Evolutionary conservation across 2,888 invertebrate genomes (phyloP).

Genomic region (Dolomedes plantarius): DNA sequence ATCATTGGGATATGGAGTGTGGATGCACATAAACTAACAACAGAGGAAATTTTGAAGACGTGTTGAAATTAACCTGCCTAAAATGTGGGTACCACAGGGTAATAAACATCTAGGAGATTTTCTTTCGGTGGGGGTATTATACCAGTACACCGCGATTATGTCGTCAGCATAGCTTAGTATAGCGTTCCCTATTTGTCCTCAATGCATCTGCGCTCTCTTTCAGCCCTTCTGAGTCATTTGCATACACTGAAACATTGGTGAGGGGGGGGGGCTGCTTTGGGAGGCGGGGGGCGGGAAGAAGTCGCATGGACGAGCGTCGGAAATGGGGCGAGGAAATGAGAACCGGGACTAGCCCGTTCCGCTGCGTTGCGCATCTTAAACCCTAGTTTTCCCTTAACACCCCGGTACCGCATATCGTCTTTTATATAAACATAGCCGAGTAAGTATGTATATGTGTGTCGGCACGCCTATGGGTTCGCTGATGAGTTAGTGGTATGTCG

Average conservation of each 20-base stretch:
- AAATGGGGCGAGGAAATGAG: conserved; percentile 70
- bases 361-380: conserved; percentile 63
- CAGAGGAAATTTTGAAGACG: not conserved
- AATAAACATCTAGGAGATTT: conserved; percentile 58
- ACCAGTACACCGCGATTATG: conserved; percentile 50
- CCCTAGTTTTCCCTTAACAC: conserved; percentile 64
- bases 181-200: conserved; percentile 53
- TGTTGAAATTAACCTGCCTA: conserved; percentile 26
- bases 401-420: conserved; percentile 35
- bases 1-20: not conserved
- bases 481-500: conserved; percentile 54
- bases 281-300: conserved; percentile 9
- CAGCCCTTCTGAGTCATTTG: conserved; percentile 56
- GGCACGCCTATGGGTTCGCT: conserved; percentile 43
- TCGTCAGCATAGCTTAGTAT: conserved; percentile 46
- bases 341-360: conserved; percentile 58
- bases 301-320: conserved; percentile 37
- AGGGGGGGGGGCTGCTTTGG: not conserved
- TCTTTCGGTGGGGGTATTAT: conserved; percentile 48
- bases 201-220: conserved; percentile 29
- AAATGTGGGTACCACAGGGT: not conserved
- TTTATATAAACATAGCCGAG: conserved; percentile 37
- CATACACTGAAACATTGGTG: conserved; percentile 22
- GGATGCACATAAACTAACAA: not conserved
- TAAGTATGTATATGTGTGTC: conserved; percentile 37